Evolutionary conservation across 2,113 vertebrate species (phyloP).

Genomic region (Chroicocephalus ridibundus): DNA sequence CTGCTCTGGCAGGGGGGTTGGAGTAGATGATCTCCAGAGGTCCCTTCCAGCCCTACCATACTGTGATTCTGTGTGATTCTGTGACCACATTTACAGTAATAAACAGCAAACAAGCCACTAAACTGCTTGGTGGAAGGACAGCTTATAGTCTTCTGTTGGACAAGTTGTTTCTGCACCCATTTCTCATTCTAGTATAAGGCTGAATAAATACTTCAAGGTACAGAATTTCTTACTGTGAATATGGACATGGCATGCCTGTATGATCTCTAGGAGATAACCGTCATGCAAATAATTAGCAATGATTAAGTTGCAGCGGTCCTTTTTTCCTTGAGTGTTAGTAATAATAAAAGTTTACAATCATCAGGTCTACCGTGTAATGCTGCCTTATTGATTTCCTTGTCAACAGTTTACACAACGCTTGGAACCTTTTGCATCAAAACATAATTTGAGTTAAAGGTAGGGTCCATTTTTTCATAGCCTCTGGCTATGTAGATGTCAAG

Average conservation of each 20-base stretch:
- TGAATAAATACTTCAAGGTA: not conserved
- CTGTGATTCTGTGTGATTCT: too few relatives aligned
- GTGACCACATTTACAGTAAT: not conserved
- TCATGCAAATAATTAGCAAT: not conserved
- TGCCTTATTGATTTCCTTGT: not conserved
- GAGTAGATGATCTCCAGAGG: too few relatives aligned
- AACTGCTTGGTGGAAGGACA: not conserved
- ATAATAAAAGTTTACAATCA: not conserved
- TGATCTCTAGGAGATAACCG: not conserved
- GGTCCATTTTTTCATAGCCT: not conserved
- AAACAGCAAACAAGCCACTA: not conserved
- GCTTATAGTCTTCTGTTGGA: not conserved
- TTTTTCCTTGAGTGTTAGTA: not conserved
- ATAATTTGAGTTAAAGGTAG: not conserved
- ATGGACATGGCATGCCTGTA: not conserved
- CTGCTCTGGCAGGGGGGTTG: too few relatives aligned
- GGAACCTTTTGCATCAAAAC: not conserved
- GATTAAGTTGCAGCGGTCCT: not conserved
- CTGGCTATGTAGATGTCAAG: not conserved
- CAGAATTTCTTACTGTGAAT: not conserved
- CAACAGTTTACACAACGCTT: rapidly evolving
- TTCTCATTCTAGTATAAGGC: not conserved
- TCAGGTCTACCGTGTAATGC: not conserved
- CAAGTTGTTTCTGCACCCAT: not conserved
- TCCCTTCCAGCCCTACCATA: too few relatives aligned